Evolutionary conservation across 2,888 invertebrate genomes (phyloP).

Genomic region (Heliconius hortense): DNA sequence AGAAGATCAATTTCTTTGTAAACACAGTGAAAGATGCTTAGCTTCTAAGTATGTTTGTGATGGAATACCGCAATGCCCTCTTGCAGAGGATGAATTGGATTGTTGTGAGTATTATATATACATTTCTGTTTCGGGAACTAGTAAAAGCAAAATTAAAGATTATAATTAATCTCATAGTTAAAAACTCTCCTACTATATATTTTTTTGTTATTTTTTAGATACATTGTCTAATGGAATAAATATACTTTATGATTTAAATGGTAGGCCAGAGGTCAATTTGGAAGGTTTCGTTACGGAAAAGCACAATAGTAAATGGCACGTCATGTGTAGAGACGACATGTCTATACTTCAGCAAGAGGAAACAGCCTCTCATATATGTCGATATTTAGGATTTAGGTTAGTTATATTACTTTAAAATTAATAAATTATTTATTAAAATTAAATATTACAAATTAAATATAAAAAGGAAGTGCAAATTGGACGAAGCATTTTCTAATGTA

Average conservation of each 20-base stretch:
- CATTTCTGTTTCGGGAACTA: not conserved
- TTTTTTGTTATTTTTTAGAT: constrained; percentile 72
- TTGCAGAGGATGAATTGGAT: constrained; percentile 89
- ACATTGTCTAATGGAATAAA: constrained; percentile 85
- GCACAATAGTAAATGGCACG: constrained; percentile 84
- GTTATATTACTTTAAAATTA: constrained; percentile 30
- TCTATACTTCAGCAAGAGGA: constrained; percentile 67
- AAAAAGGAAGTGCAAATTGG: not conserved
- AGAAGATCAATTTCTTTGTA: constrained; percentile 83
- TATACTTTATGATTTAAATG: constrained; percentile 82
- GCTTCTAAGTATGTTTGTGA: constrained; percentile 84
- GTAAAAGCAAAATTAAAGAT: not conserved
- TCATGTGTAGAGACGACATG: constrained; percentile 82
- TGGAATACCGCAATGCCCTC: constrained; percentile 83
- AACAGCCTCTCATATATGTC: constrained; percentile 83
- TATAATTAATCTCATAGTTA: not conserved
- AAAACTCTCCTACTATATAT: not conserved
- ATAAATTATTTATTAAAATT: not conserved
- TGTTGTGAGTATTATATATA: constrained; percentile 83
- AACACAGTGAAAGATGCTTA: constrained; percentile 84
- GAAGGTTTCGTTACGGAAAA: constrained; percentile 85
- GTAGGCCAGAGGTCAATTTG: constrained; percentile 81
- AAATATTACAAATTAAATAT: not conserved
- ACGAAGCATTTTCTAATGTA: no score
- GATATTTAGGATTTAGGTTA: constrained; percentile 86